A percentile compares a stretch with the other conserved stretches of the same genome.
phyloP scores from a whole-genome alignment of 2,113 vertebrate species.

The Meles meles region DNA sequence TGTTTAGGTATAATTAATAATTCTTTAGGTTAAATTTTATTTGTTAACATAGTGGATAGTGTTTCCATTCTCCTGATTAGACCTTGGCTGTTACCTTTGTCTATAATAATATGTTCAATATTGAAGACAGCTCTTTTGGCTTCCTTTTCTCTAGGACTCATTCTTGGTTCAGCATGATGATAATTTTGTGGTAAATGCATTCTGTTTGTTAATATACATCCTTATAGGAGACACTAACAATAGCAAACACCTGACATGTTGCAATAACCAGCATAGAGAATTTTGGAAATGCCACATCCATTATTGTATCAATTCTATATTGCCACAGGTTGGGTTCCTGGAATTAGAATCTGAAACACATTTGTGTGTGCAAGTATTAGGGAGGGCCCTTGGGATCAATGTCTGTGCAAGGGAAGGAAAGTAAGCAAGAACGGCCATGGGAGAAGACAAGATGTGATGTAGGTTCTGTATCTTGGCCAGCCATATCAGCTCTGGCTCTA shows the following conservation, averaged over 20 bases:
- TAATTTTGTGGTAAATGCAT: background rate
- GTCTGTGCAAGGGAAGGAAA: background rate
- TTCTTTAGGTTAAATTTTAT: background rate
- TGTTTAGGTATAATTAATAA: background rate
- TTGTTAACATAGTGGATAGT: background rate
- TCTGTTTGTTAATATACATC: background rate
- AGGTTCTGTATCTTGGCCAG: background rate
- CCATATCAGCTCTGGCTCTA: background rate
- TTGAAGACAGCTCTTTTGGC: background rate
- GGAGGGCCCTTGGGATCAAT: no score
- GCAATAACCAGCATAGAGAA: background rate
- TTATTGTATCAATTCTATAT: background rate
- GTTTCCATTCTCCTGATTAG: background rate
- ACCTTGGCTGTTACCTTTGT: background rate
- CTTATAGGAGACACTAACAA: background rate
- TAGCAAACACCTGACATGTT: background rate
- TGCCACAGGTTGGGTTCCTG: no score
- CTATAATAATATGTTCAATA: background rate
- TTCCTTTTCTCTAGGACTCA: background rate
- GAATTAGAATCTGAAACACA: background rate
- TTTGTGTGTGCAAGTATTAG: background rate
- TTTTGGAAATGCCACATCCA: background rate
- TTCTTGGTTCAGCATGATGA: background rate
- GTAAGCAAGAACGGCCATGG: rapidly evolving
- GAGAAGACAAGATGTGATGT: background rate